Evolutionary conservation across 2,888 invertebrate species (phyloP).

Genomic region (Polietes domitor): DNA sequence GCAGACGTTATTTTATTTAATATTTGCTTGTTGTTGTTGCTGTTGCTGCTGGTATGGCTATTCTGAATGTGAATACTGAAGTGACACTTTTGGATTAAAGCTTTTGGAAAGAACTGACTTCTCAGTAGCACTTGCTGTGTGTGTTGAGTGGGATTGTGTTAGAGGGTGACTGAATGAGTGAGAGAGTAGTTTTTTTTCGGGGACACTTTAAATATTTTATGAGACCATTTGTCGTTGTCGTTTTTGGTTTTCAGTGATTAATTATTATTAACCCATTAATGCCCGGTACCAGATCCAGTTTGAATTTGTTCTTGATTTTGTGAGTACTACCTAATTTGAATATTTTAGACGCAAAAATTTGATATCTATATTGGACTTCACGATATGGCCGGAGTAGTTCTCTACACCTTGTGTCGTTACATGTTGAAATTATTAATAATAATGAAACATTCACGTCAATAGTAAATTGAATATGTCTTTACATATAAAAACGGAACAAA

Average conservation of each 20-base stretch:
- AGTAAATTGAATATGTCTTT: too few species aligned
- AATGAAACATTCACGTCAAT: too few species aligned
- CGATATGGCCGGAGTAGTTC: too few species aligned
- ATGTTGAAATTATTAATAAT: too few species aligned
- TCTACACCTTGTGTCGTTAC: too few species aligned
- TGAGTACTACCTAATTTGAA: too few species aligned
- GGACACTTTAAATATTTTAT: neutral
- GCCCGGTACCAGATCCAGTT: too few species aligned
- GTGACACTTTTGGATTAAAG: constrained; percentile 52
- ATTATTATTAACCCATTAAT: constrained; percentile 18
- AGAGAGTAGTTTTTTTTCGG: neutral
- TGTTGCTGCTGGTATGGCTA: neutral
- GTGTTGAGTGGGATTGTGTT: neutral
- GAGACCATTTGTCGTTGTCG: neutral
- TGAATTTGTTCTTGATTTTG: too few species aligned
- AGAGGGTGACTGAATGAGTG: neutral
- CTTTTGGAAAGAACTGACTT: constrained; percentile 20
- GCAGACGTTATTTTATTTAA: constrained; percentile 16
- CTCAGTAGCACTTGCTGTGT: neutral
- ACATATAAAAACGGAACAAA: too few species aligned
- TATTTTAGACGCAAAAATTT: too few species aligned
- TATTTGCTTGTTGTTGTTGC: constrained; percentile 19
- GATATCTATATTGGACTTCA: too few species aligned
- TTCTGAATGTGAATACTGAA: constrained; percentile 30
- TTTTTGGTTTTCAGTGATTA: constrained; percentile 19